Percentiles rank a stretch among this genome's conserved stretches.
Conservation (phyloP, 2,113 vertebrate genomes). For the Lamprologus callipterus region DNA sequence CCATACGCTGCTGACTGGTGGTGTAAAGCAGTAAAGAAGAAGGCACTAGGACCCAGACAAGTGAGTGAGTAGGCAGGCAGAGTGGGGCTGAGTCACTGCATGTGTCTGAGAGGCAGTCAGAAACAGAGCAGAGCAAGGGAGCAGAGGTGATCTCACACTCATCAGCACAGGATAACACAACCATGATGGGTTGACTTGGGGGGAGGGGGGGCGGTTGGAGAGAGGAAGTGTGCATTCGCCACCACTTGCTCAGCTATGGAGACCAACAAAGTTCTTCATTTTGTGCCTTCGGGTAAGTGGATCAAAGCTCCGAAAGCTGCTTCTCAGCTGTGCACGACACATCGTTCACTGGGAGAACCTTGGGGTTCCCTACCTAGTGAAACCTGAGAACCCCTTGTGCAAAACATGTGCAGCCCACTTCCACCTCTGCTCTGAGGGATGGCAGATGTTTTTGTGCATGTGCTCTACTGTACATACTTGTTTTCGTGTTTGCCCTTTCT, state of each 20-base stretch:
- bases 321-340: conserved; percentile 39
- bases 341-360: conserved; percentile 43
- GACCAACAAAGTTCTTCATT: conserved; percentile 80
- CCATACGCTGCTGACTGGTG: conserved; percentile 14
- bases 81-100: conserved; percentile 77
- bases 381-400: conserved; percentile 54
- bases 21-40: background rate
- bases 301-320: conserved; percentile 1
- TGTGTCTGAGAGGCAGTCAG: conserved; percentile 69
- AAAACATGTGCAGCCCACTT: conserved; percentile 50
- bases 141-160: conserved; percentile 74
- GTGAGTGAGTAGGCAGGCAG: conserved; percentile 46
- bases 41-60: conserved; percentile 72
- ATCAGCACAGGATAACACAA: conserved; percentile 71
- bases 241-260: conserved; percentile 68
- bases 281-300: conserved; percentile 76
- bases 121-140: conserved; percentile 60
- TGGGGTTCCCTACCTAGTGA: conserved; percentile 63
- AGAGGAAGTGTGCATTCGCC: conserved; percentile 55
- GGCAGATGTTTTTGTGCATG: conserved; percentile 45
- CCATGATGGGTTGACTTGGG: conserved; percentile 75
- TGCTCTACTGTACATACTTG: conserved; percentile 34
- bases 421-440: conserved; percentile 12
- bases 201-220: conserved; percentile 46
- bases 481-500: conserved; percentile 16